Evolutionary conservation across 2,113 vertebrate genomes (phyloP), one percentile per base, ranked within the genome.

Genomic region (Calyptommatus sinebrachiatus): DNA sequence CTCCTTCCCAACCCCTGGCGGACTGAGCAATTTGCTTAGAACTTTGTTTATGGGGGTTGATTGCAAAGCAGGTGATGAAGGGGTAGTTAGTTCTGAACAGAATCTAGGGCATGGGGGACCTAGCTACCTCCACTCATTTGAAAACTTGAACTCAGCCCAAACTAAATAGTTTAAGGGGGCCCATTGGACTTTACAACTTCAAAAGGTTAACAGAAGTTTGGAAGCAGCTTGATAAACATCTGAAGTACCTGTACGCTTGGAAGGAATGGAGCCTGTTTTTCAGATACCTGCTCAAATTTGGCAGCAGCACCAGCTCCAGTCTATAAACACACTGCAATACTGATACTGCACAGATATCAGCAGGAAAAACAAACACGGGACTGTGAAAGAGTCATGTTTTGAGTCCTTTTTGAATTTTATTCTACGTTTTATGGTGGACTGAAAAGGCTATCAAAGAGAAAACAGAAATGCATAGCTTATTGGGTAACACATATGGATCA

Each of bases 11-110:
- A 57, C 16, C 53, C 53, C 12, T 16, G 67, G 73, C 76, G 71
- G 81, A 70, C 76, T 83, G 85, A 83, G 80, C 79, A 74, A 83
- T 89, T 86, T 85, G 71, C 71, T 90, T 85, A 84, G 80, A 86
- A 85, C 71, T 68, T 69, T 85, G 84, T 81, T 77, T 68, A 76
- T 71, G 84, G 78, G 63, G 76, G 67, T 71, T 82, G 74, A 65
- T 45, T 88, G 67, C 73, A 85, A 87, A 84, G 53, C 48, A 83
- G 71, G 77, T 87, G 76, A 81, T 61, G 48, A 8, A 26, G 50
- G 45, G 68, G 76, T 74, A 60, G 81, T 69, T 74, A 60, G 81
- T 69, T 22, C 70, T 66, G 11, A 75, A 70, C n/a, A 35, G 53
- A 74, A 8, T 21, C 35, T 29, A 61, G 14, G 26, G 14, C 3